phyloP scores from a whole-genome alignment of 1,140 invertebrate genomes.

The Lamellibrachia luymesi region DNA sequence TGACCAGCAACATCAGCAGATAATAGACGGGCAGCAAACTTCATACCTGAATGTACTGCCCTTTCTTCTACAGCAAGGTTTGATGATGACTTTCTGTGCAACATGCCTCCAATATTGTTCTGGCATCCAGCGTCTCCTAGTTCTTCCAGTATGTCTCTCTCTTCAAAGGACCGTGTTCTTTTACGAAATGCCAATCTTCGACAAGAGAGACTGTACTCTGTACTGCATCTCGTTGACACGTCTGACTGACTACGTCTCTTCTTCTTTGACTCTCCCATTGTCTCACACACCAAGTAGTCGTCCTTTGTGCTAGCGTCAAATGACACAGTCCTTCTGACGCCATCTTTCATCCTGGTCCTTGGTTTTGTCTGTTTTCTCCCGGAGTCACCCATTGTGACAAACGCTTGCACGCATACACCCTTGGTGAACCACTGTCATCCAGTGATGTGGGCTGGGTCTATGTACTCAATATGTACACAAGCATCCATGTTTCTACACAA shows the following conservation, averaged over 20 bases:
- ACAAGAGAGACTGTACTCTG: background rate
- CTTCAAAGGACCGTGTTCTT: background rate
- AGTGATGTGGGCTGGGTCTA: background rate
- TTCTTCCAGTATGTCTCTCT: background rate
- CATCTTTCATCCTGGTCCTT: background rate
- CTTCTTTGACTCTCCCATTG: background rate
- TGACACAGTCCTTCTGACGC: background rate
- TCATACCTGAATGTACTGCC: background rate
- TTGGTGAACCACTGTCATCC: background rate
- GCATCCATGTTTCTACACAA: background rate
- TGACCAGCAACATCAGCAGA: background rate
- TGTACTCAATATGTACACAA: background rate
- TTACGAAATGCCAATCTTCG: background rate
- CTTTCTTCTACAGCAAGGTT: background rate
- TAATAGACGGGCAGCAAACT: background rate
- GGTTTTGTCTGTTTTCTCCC: background rate
- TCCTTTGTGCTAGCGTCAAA: background rate
- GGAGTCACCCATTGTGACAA: background rate
- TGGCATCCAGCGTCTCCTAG: background rate
- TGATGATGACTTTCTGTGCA: background rate
- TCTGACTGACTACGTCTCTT: background rate
- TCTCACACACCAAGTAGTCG: background rate
- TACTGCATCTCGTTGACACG: background rate
- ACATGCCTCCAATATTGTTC: background rate
- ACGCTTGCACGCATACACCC: background rate